Evolutionary conservation across 2,113 vertebrate species (phyloP).

Genomic region (Barnardius zonarius): DNA sequence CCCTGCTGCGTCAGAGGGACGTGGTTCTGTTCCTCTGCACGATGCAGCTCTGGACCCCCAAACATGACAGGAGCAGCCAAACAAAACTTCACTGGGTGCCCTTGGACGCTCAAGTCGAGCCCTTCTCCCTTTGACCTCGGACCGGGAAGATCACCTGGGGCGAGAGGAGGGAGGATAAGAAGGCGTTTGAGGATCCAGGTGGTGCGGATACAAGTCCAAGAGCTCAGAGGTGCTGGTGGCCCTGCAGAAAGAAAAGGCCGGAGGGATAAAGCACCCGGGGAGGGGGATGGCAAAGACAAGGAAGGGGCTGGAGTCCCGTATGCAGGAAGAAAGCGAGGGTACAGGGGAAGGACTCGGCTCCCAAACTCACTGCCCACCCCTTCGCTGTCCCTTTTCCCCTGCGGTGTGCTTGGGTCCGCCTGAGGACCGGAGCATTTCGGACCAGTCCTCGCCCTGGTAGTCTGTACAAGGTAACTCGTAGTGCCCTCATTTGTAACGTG

Average conservation of each 20-base stretch:
- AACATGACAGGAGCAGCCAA: neutral
- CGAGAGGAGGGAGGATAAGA: neutral
- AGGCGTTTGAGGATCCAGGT: neutral
- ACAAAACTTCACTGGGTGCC: neutral
- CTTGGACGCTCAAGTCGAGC: neutral
- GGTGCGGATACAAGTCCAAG: too few relatives aligned
- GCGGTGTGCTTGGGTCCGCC: fast-evolving
- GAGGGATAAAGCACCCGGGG: neutral
- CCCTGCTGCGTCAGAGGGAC: neutral
- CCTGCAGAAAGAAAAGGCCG: neutral
- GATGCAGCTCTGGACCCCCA: neutral
- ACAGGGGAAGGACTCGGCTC: neutral
- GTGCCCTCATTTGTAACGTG: fast-evolving
- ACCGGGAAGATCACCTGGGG: neutral
- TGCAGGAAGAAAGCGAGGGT: fast-evolving
- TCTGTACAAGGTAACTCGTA: neutral
- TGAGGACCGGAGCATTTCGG: fast-evolving
- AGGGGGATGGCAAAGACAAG: neutral
- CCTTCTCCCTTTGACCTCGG: neutral
- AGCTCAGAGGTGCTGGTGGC: neutral
- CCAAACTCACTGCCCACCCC: neutral
- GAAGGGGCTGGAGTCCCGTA: neutral
- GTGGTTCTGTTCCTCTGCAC: neutral
- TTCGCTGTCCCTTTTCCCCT: neutral
- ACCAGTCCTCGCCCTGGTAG: neutral